Base-by-base conservation (phyloP, 2,113 vertebrate genomes). In the Ictidomys tridecemlineatus region DNA sequence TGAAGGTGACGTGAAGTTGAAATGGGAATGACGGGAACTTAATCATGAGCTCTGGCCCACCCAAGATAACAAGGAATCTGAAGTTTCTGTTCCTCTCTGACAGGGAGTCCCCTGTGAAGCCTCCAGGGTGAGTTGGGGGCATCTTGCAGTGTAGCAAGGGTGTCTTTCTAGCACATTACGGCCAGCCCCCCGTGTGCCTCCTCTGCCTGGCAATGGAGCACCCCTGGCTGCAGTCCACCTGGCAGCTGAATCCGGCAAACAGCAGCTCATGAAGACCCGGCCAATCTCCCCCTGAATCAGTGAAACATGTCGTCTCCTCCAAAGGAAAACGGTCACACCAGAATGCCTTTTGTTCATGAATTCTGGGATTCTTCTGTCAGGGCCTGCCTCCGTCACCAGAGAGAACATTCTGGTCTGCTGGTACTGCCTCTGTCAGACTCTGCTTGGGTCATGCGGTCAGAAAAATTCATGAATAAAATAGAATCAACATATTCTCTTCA, bases 161-260 rank as follows among this genome's bases (percentile, higher is more conserved):
- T 26, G 61, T 63, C 24, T 63, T 63, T 8, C 8, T 4, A 10
- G 48, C 9, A 6, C 42, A 63, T 65, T 9, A 56, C 28, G 28
- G 34, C 37, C 77, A 83, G 77, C 42, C 77, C 45, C n/a, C 17
- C 7, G 20, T 42, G 28, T n/a, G 12, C 10, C 26, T 56, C 48
- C n/a, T 69, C 8, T 17, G 14, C 4, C 20, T 73, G 34, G 39
- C n/a, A 26, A 16, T 65, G 26, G 28, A 53, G 69, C 26, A 24
- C 11, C 4, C 0, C 42, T 24, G 48, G 12, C 9, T 58, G 6
- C 42, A 65, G n/a, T 48, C 7, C 0, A 51, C 2, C 10, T 2
- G 1, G 12, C 22, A 17, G 53, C 26, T 32, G 3, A 10, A 0
- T n/a, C 8, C 26, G 24, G 22, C 13, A 72, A 10, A 73, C 53